Evolutionary conservation across 2,888 invertebrate species (phyloP), one percentile per base, ranked within the genome.

Genomic region (Cephus rjabovi): DNA sequence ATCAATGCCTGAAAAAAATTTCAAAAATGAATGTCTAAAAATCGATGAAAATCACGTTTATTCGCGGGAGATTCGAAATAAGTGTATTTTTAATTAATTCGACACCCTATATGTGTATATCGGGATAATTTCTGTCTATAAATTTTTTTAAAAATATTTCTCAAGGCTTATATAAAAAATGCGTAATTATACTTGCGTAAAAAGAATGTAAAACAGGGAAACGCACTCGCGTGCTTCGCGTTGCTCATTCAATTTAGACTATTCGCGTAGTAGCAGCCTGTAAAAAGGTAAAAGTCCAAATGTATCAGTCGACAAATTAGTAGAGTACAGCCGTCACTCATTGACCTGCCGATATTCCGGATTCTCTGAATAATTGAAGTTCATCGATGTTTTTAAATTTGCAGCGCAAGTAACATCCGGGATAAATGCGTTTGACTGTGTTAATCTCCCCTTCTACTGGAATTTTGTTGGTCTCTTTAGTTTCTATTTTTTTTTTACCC

Each of bases 281-380:
- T 56, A 56, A 56, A 56, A 56, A 56, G 56, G 56, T 56, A 56
- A 34, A 71, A 71, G 31, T 71, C n/a, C 34, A 31, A 71, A 31
- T 71, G 71, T 15, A 71, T 34, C 71, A 71, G 56, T 34, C 31
- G 15, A 71, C 30, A 71, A 71, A 71, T 71, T 71, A 34, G 71
- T 15, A 31, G 70, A 56, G 31, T 11, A 34, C 15, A 71, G 31
- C 75, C 83, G 80, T 82, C 82, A 82, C 80, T 83, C 80, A 82
- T 79, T 75, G 76, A 34, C 34, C 81, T 77, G 83, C 76, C 81
- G 77, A 83, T 83, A 82, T 80, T 81, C 75, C 73, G 80, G 75
- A 81, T 83, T 76, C 75, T 56, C 75, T 82, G 82, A 83, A 82
- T 81, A 81, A 83, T 83, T 81, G 37, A 83, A 30, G 68, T 70